Percentiles rank a stretch among this genome's conserved stretches.
phyloP scores from a whole-genome alignment of 92 coral and sea anemone species.

The Actinostola sp. region DNA sequence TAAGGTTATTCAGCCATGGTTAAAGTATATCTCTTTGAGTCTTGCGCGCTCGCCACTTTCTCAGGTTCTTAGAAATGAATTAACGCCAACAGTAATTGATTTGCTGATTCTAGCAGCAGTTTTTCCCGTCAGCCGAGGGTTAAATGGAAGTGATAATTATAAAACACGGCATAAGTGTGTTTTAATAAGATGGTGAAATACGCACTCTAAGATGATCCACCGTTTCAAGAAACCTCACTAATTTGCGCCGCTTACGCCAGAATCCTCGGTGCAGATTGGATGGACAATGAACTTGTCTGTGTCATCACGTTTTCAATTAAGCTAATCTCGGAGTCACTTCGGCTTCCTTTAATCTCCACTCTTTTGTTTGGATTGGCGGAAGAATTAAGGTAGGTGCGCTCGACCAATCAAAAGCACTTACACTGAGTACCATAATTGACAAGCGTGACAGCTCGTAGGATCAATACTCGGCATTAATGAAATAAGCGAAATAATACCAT shows the following conservation, averaged over 20 bases:
- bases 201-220: conserved; percentile 48
- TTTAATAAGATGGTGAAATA: conserved; percentile 82
- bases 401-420: conserved; percentile 18
- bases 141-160: conserved; percentile 70
- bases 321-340: conserved; percentile 27
- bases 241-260: neutral
- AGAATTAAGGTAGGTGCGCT: neutral
- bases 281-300: conserved; percentile 48
- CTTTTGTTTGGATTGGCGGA: conserved; percentile 48
- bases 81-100: conserved; percentile 16
- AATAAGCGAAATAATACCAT: conserved; percentile 69
- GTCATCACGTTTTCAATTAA: conserved; percentile 68
- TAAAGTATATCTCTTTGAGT: neutral
- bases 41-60: neutral
- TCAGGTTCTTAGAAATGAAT: conserved; percentile 11
- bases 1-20: neutral
- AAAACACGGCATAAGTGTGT: conserved; percentile 68
- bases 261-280: neutral
- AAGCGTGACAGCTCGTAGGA: conserved; percentile 25
- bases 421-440: conserved; percentile 36
- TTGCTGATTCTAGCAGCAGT: conserved; percentile 17
- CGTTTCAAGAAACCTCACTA: neutral
- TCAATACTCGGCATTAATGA: conserved; percentile 66
- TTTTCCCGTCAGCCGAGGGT: conserved; percentile 21
- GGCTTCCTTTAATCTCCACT: conserved; percentile 46